Evolutionary conservation across 1,140 invertebrate species (phyloP).

Genomic region (Drosophila sproati): DNA sequence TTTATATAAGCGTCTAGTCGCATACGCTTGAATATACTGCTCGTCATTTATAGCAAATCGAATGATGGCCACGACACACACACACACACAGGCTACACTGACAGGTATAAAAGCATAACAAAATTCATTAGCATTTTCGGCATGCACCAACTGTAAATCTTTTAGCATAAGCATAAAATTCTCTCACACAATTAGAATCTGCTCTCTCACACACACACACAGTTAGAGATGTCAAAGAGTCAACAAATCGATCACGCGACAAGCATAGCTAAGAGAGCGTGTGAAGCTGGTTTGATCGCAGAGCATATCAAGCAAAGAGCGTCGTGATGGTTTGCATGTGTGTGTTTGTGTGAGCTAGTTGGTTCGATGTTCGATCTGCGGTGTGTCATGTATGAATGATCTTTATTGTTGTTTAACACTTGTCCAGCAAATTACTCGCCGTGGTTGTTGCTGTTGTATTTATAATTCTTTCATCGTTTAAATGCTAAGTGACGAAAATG

Average conservation of each 20-base stretch:
- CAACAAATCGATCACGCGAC: conserved; percentile 24
- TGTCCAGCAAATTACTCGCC: not conserved
- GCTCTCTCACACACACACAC: conserved; percentile 14
- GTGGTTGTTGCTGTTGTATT: conserved; percentile 15
- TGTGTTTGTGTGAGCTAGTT: not conserved
- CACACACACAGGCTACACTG: not conserved
- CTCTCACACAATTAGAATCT: conserved; percentile 23
- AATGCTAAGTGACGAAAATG: conserved; percentile 17
- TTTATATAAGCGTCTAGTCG: conserved; percentile 18
- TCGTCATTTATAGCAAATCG: conserved; percentile 66
- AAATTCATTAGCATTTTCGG: conserved; percentile 82
- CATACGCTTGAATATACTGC: conserved; percentile 52
- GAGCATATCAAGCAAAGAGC: conserved; percentile 3
- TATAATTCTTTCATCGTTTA: conserved; percentile 19
- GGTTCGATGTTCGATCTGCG: conserved; percentile 17
- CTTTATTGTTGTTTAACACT: conserved; percentile 18
- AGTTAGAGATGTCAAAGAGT: conserved; percentile 27
- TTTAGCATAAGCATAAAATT: conserved; percentile 75
- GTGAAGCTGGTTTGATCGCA: not conserved
- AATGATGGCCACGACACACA: conserved; percentile 49
- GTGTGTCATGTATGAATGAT: conserved; percentile 10
- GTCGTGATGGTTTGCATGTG: not conserved
- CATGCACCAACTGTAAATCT: conserved; percentile 82
- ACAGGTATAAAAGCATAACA: conserved; percentile 59
- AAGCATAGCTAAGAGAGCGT: conserved; percentile 1